These are phyloP conservation scores for Bactericera cockerelli DNA, from an alignment of 1,140 invertebrate species.

Conservation along the genomic window DNA sequence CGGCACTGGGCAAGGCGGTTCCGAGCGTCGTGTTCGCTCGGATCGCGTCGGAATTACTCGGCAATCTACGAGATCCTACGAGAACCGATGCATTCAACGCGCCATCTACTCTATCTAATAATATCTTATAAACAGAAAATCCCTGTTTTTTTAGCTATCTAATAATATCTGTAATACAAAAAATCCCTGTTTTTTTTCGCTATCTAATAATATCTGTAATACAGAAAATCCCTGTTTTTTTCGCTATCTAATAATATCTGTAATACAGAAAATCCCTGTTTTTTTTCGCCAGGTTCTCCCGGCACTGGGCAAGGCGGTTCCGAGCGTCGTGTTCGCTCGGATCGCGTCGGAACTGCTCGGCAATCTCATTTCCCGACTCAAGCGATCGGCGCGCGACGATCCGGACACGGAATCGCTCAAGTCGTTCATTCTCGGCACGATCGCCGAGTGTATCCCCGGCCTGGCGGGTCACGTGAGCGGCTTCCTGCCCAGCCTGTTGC, in stretches of 20 bases:
- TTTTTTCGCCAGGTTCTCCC: conserved; percentile 31
- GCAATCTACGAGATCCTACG: too few species aligned
- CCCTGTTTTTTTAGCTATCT: too few species aligned
- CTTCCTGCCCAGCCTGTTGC: conserved; percentile 34
- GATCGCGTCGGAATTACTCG: conserved; percentile 45
- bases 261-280: too few species aligned
- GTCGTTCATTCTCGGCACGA: conserved; percentile 36
- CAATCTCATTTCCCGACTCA: background rate
- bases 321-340: conserved; percentile 42
- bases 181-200: too few species aligned
- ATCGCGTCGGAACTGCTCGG: conserved; percentile 47
- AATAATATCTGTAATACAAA: too few species aligned
- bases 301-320: conserved; percentile 45
- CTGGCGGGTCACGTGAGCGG: conserved; percentile 35
- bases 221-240: too few species aligned
- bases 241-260: too few species aligned
- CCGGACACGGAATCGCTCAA: conserved; percentile 40
- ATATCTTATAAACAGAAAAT: too few species aligned
- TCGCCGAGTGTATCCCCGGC: conserved; percentile 51
- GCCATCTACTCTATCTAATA: too few species aligned
- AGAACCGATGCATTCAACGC: too few species aligned
- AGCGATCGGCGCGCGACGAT: conserved; percentile 19
- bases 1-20: conserved; percentile 47
- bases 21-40: conserved; percentile 43
- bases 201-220: too few species aligned